A percentile compares a stretch with the other conserved stretches of the same genome.
phyloP scores from a whole-genome alignment of 2,113 vertebrate genomes.

The Scortum barcoo region DNA sequence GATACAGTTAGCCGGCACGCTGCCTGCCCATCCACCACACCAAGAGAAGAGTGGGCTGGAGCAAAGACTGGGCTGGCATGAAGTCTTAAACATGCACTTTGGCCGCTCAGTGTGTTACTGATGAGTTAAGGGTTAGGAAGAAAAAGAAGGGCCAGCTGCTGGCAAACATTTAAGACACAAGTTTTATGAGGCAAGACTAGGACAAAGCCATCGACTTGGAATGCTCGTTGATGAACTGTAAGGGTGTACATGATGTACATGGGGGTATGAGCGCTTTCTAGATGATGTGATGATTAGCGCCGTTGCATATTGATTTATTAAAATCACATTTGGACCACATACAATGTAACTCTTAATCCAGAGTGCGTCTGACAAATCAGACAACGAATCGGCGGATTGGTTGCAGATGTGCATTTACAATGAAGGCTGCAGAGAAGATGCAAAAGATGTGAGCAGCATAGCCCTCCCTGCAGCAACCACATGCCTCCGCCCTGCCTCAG shows the following conservation, averaged over 20 bases:
- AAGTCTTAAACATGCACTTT: neutral
- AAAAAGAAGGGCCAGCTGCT: conserved; percentile 31
- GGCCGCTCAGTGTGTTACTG: conserved; percentile 9
- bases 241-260: conserved; percentile 1
- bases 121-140: conserved; percentile 23
- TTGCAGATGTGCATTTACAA: conserved; percentile 7
- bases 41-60: conserved; percentile 23
- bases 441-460: neutral
- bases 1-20: conserved; percentile 62
- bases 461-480: conserved; percentile 1
- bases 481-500: conserved; percentile 7
- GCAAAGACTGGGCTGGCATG: conserved; percentile 15
- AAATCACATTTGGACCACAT: conserved; percentile 5
- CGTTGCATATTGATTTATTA: conserved; percentile 13
- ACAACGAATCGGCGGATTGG: neutral
- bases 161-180: conserved; percentile 21
- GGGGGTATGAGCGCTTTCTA: neutral
- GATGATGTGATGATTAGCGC: conserved; percentile 19
- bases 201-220: conserved; percentile 30
- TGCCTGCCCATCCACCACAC: conserved; percentile 40
- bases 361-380: neutral
- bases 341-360: neutral
- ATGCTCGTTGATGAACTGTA: conserved; percentile 32
- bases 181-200: conserved; percentile 28
- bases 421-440: neutral